Evolutionary conservation across 2,888 invertebrate species (phyloP), one percentile per base, ranked within the genome.

Genomic region (Drosophila meridionalis): DNA sequence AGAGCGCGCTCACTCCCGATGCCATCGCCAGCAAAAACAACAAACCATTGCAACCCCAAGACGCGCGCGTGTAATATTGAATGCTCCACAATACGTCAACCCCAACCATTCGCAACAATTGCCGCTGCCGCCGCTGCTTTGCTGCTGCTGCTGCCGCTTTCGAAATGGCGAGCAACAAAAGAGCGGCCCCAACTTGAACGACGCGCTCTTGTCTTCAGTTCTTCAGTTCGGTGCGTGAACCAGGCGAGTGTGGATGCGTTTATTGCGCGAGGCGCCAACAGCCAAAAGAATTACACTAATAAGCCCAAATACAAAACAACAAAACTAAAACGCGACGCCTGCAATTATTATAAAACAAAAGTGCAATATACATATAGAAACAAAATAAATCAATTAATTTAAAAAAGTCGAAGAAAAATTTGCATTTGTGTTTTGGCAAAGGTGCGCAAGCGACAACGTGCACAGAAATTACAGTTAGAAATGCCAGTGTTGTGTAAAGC

Each of bases 201-300:
- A 38, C 20, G 43, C 30, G 64, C 69, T 66, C 65, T 68, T 69
- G 62, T 63, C 60, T 80, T 91, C 81, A 92, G 92, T 92, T 63
- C 60, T 80, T 91, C 81, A 92, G 92, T 92, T 91, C 87, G 87
- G 87, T 90, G 91, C 91, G 91, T 90, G 91, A 92, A 89, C 84
- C 87, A 90, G 89, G 87, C 92, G 84, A 89, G 92, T 87, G 83
- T 87, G 89, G 92, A 90, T 91, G 92, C 77, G 82, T 80, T 74
- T 87, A 30, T 84, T 75, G 65, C 85, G 87, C 83, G 76, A 83
- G 80, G 72, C 82, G 76, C 68, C 70, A 75, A 75, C 60, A 48
- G 30, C 70, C 56, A 42, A 73, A 73, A 76, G 58, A 78, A 66
- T 82, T 74, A 32, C 61, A 68, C 66, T 40, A 32, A 61, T 57